Base-by-base conservation (phyloP, 1,140 invertebrate species). In the Leucophenga varia region DNA sequence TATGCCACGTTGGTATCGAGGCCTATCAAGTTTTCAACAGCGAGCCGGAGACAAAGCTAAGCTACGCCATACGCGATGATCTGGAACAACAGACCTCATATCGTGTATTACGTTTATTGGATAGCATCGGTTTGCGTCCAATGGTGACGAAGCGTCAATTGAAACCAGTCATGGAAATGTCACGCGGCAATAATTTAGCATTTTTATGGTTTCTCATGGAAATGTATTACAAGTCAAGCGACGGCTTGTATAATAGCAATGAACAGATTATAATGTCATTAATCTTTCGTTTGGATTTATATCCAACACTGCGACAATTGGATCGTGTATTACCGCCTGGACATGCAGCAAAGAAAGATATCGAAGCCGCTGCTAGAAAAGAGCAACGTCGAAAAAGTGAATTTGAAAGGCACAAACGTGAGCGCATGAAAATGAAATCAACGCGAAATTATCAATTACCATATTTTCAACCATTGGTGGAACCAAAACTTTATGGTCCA, bases 171-270 rank as follows among this genome's bases (percentile, higher is more conserved):
- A 51, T 63, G 12, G 2, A n/a, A 5, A 44, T 71, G 22, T 56
- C 57, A 8, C 51, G 49, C 1, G 61, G 53, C 14, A 68, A 54
- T 30, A 63, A 71, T 31, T 34, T 71, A 8, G 67, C 67, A 18
- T 71, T 71, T 22, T 49, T 71, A 1, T 71, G 67, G 67, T 71
- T 68, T 34, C 49, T 71, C 7, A 59, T 61, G 64, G 63, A 71
- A 28, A 12, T 55, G 34, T 72, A 40, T 36, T 67, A 71, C 47
- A 63, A 57, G 22, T 7, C 36, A 9, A 35, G 53, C 6, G 21
- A 37, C 1, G 16, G 28, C 1, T 18, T 43, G 7, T 72, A 64
- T 21, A 38, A 40, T 10, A n/a, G 38, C 3, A 68, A 64, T 41
- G 67, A 68, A 35, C 63, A 60, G 36, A 57, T 72, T n/a, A 48